Evolutionary conservation across 2,113 vertebrate species (phyloP).

Genomic region (Mustela nigripes): DNA sequence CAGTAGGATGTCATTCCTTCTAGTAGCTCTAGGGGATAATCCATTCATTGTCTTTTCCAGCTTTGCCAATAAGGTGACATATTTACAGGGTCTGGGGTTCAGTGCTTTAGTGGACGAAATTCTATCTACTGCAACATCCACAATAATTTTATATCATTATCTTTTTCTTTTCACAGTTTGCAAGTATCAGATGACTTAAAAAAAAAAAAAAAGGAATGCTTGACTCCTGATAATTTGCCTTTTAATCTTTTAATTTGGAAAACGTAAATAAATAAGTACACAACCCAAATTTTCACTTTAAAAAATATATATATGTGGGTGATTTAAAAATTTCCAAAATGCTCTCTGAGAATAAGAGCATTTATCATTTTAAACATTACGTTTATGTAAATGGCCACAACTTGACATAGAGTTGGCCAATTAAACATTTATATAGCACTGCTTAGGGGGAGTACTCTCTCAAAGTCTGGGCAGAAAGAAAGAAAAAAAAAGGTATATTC

Average conservation of each 20-base stretch:
- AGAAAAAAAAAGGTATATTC: not conserved
- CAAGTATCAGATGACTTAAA: not conserved
- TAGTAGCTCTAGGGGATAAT: not conserved
- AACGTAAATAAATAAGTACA: not conserved
- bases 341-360: not conserved
- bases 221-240: not conserved
- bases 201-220: not conserved
- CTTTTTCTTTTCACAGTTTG: constrained; percentile 31
- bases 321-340: not conserved
- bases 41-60: not conserved
- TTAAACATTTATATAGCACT: not conserved
- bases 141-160: not conserved
- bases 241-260: constrained; percentile 49
- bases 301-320: not conserved
- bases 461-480: not conserved
- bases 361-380: not conserved
- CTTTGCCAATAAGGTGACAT: not conserved
- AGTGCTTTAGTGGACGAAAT: not conserved
- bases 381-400: not conserved
- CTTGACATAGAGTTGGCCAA: not conserved
- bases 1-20: not conserved
- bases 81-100: not conserved
- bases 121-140: not conserved
- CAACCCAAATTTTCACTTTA: not conserved
- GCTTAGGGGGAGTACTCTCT: not conserved